Evolutionary conservation across 2,797 vertebrate genomes (phyloP).

Genomic region (Lophius americanus): DNA sequence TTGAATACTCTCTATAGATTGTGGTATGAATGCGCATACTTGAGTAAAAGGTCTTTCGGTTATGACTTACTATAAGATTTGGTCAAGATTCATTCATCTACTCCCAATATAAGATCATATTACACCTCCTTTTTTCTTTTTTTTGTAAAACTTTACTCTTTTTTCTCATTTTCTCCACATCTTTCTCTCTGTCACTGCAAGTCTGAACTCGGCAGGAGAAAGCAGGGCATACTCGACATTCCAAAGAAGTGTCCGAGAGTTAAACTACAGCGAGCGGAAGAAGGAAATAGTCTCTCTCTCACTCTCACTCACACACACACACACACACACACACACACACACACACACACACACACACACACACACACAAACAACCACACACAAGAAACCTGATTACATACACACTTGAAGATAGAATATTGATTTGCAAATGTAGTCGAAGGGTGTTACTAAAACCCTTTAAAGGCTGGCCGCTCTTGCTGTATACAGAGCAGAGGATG

Average conservation of each 20-base stretch:
- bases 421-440: slow-evolving; percentile 17
- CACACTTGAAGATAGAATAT: background rate
- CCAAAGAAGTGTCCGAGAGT: slow-evolving; percentile 73
- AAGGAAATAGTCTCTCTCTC: slow-evolving; percentile 31
- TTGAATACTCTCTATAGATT: no score
- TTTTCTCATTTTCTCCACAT: background rate
- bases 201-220: slow-evolving; percentile 75
- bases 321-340: slow-evolving; percentile 15
- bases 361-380: slow-evolving; percentile 10
- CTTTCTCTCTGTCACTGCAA: slow-evolving; percentile 47
- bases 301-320: background rate
- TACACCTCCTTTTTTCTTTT: background rate
- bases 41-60: background rate
- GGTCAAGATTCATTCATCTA: background rate
- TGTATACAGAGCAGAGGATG: slow-evolving; percentile 53
- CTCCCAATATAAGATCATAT: background rate
- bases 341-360: slow-evolving; percentile 18
- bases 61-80: background rate
- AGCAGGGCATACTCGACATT: slow-evolving; percentile 76
- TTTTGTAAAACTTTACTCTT: background rate
- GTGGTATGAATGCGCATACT: no score
- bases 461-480: slow-evolving; percentile 22
- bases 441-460: slow-evolving; percentile 33
- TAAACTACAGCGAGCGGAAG: slow-evolving; percentile 66
- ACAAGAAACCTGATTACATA: slow-evolving; percentile 8